Evolutionary conservation across 2,113 vertebrate genomes (phyloP).

Genomic region (Oreochromis spilurus): DNA sequence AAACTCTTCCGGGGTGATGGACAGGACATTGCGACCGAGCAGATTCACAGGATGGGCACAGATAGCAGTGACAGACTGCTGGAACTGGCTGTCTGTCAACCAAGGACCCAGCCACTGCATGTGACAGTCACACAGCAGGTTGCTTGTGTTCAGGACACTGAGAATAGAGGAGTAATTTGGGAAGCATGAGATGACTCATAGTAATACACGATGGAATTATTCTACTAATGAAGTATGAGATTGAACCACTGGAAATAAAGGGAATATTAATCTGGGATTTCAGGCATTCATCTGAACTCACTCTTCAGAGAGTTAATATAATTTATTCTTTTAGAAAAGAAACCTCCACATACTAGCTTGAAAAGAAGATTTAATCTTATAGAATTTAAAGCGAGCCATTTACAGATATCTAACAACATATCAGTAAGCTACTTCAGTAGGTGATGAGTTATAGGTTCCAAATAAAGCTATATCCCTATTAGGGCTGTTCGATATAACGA

Average conservation of each 20-base stretch:
- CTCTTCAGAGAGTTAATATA: neutral
- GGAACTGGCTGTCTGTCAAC: slow-evolving; percentile 83
- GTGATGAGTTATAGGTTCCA: neutral
- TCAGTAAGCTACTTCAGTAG: neutral
- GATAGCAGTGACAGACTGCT: slow-evolving; percentile 81
- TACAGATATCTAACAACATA: neutral
- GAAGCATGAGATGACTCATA: neutral
- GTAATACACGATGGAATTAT: neutral
- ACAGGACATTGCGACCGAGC: slow-evolving; percentile 83
- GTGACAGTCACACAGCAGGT: slow-evolving; percentile 95
- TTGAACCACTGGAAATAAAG: neutral
- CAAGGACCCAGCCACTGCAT: slow-evolving; percentile 92
- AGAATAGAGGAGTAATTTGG: neutral
- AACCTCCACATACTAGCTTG: neutral
- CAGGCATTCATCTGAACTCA: neutral
- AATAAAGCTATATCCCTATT: neutral
- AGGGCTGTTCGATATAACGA: too few relatives aligned
- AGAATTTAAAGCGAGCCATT: neutral
- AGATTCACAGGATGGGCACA: slow-evolving; percentile 90
- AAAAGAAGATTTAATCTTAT: neutral
- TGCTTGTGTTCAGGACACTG: slow-evolving; percentile 92
- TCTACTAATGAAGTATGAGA: neutral
- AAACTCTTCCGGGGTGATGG: slow-evolving; percentile 82
- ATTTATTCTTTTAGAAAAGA: neutral
- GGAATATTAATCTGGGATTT: neutral